These are phyloP conservation scores for Thymelicus sylvestris DNA, from an alignment of 2,888 invertebrate genomes.

Conservation along the genomic window DNA sequence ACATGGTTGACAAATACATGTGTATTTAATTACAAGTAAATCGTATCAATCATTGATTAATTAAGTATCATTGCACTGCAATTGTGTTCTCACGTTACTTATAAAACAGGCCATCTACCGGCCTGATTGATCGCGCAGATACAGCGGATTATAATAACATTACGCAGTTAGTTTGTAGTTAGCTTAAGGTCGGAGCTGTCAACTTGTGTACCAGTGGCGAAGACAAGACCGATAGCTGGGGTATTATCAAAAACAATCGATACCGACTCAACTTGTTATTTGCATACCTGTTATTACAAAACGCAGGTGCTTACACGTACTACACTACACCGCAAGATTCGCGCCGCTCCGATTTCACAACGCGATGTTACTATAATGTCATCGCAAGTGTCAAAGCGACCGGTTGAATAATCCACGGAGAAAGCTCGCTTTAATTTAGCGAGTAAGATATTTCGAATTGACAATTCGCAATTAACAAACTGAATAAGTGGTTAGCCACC, in stretches of 20 bases:
- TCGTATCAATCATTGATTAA: conserved; percentile 15
- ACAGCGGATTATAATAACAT: conserved; percentile 33
- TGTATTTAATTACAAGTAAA: not conserved
- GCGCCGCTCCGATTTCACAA: conserved; percentile 46
- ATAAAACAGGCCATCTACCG: conserved; percentile 30
- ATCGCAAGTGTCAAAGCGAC: conserved; percentile 46
- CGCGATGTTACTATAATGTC: conserved; percentile 47
- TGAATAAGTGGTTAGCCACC: conserved; percentile 36
- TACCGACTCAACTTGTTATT: conserved; percentile 32
- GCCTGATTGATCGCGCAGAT: conserved; percentile 29
- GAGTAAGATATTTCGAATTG: conserved; percentile 40
- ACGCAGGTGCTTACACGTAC: conserved; percentile 41
- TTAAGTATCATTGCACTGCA: conserved; percentile 14
- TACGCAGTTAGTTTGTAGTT: conserved; percentile 14
- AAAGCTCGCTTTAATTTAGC: conserved; percentile 45
- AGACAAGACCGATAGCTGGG: conserved; percentile 35
- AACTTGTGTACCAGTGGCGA: conserved; percentile 30
- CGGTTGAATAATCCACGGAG: conserved; percentile 45
- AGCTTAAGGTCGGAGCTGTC: conserved; percentile 33
- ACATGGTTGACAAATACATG: no score
- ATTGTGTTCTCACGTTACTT: conserved; percentile 37
- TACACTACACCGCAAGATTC: conserved; percentile 7
- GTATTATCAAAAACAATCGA: conserved; percentile 39
- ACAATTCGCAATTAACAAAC: conserved; percentile 38
- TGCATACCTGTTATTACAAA: conserved; percentile 42